Conservation (phyloP, 2,797 vertebrate species). For the Prunella strophiata region DNA sequence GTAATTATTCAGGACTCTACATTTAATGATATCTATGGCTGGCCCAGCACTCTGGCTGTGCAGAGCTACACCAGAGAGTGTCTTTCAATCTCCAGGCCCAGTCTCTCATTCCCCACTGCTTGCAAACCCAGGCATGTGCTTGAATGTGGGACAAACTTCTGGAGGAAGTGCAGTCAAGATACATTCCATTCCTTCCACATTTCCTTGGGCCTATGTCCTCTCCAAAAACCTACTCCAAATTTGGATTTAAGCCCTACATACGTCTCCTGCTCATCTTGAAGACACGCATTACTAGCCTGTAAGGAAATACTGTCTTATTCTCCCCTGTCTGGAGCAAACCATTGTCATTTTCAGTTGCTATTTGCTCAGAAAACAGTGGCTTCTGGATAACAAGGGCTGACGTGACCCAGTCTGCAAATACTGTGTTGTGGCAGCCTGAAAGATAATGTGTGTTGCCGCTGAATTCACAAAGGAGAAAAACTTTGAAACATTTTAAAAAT, state of each 20-base stretch:
- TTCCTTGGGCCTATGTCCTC: not conserved
- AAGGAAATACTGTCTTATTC: slow-evolving; percentile 3
- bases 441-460: slow-evolving; percentile 71
- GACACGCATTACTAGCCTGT: not conserved
- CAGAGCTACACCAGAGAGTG: not conserved
- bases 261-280: not conserved
- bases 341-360: slow-evolving; percentile 58
- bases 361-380: slow-evolving; percentile 67
- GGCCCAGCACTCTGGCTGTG: not conserved
- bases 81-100: not conserved
- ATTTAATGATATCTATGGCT: slow-evolving; percentile 53
- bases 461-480: slow-evolving; percentile 78
- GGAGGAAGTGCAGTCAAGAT: not conserved
- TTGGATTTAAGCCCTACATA: not conserved
- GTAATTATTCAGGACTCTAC: slow-evolving; percentile 57
- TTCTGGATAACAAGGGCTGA: slow-evolving; percentile 68
- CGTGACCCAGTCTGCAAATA: slow-evolving; percentile 72
- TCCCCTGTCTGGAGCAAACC: not conserved
- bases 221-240: not conserved
- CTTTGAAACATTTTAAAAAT: slow-evolving; percentile 84
- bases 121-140: not conserved
- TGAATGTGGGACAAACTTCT: not conserved
- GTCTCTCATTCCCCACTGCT: not conserved
- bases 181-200: not conserved
- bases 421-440: slow-evolving; percentile 74